A percentile compares a stretch with the other conserved stretches of the same genome.
Evolutionary conservation across 2,113 vertebrate genomes (phyloP).

Genomic region (Macaca mulatta): DNA sequence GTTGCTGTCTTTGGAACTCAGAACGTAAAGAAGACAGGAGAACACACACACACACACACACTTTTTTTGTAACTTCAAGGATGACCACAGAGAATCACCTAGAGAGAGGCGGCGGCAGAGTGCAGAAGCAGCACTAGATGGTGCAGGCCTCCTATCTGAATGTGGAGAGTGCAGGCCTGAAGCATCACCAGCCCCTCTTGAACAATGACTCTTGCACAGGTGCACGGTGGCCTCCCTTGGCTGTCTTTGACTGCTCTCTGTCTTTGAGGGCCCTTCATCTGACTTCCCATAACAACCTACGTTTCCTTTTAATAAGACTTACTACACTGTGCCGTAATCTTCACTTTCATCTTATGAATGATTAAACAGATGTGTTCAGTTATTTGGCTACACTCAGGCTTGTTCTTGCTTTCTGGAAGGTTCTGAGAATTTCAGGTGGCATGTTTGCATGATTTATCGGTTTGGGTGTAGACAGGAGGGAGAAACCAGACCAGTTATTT

Average conservation of each 20-base stretch:
- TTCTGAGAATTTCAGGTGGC: neutral
- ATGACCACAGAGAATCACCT: neutral
- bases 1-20: neutral
- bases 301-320: neutral
- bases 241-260: too few species aligned
- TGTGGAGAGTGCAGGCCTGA: neutral
- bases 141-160: neutral
- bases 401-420: neutral
- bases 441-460: neutral
- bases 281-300: neutral
- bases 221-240: too few species aligned
- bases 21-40: neutral
- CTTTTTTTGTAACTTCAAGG: neutral
- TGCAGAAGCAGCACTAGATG: neutral
- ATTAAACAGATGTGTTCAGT: neutral
- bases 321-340: rapidly evolving
- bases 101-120: neutral
- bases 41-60: neutral
- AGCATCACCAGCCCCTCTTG: neutral
- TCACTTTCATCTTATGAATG: neutral
- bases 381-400: neutral
- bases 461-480: neutral
- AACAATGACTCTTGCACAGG: neutral
- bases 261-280: neutral
- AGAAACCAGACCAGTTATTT: neutral